These are phyloP conservation scores for Austrofundulus limnaeus DNA, from an alignment of 2,113 vertebrate species.

Conservation along the genomic window DNA sequence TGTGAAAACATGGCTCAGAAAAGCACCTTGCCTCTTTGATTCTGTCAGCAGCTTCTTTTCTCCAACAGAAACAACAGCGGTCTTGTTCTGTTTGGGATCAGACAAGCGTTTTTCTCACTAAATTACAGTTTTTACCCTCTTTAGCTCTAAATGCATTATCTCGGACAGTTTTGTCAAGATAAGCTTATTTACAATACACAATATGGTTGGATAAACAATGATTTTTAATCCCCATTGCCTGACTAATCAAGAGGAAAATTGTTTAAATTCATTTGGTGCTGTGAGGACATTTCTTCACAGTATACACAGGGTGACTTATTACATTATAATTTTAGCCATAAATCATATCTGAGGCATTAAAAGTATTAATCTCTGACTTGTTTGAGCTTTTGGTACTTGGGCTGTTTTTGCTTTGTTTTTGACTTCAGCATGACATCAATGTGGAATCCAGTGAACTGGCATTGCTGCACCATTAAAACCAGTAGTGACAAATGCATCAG, in stretches of 20 bases:
- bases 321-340: too few relatives aligned
- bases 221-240: neutral
- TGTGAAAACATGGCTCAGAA: slow-evolving; percentile 53
- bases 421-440: too few relatives aligned
- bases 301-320: neutral
- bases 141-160: neutral
- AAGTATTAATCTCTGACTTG: neutral
- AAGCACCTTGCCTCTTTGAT: slow-evolving; percentile 36
- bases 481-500: too few relatives aligned
- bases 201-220: neutral
- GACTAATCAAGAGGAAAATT: neutral
- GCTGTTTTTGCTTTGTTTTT: too few relatives aligned
- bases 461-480: too few relatives aligned
- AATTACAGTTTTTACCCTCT: slow-evolving; percentile 26
- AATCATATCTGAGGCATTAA: neutral
- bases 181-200: too few relatives aligned
- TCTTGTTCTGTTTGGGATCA: slow-evolving; percentile 38
- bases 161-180: neutral
- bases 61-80: slow-evolving; percentile 46
- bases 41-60: slow-evolving; percentile 43
- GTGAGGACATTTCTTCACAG: neutral
- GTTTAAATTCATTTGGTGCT: neutral
- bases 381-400: too few relatives aligned
- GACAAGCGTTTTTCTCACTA: slow-evolving; percentile 51
- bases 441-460: too few relatives aligned